A percentile compares a stretch with the other conserved stretches of the same genome.
Evolutionary conservation across 2,113 vertebrate species (phyloP).

Genomic region (Pseudolaguvia tuberculata): DNA sequence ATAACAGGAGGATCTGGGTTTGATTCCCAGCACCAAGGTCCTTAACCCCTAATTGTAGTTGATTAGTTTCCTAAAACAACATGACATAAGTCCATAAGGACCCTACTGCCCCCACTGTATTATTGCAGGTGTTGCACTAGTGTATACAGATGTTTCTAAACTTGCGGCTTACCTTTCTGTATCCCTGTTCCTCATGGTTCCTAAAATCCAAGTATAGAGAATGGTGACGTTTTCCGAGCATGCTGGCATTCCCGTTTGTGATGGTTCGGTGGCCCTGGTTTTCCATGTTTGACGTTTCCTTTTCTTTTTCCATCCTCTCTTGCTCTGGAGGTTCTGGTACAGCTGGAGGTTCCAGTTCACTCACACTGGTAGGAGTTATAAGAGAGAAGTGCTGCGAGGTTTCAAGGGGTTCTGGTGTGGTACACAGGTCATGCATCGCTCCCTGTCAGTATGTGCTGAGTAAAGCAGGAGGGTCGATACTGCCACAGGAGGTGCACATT

Average conservation of each 20-base stretch:
- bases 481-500: slow-evolving; percentile 37
- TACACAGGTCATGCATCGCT: slow-evolving; percentile 69
- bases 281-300: slow-evolving; percentile 40
- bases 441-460: neutral
- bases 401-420: slow-evolving; percentile 56
- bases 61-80: neutral
- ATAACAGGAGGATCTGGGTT: too few species aligned
- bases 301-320: slow-evolving; percentile 40
- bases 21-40: too few species aligned
- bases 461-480: slow-evolving; percentile 45
- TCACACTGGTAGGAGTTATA: slow-evolving; percentile 46
- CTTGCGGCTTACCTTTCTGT: slow-evolving; percentile 60
- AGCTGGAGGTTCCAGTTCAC: slow-evolving; percentile 41
- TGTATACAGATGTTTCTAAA: neutral
- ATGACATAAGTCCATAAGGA: neutral
- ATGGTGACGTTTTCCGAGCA: slow-evolving; percentile 67
- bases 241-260: slow-evolving; percentile 31
- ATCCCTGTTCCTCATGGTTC: slow-evolving; percentile 61
- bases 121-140: neutral
- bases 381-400: slow-evolving; percentile 51
- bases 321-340: slow-evolving; percentile 47
- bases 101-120: neutral
- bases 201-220: slow-evolving; percentile 68
- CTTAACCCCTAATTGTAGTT: too few species aligned
- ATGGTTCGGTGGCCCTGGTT: slow-evolving; percentile 33